phyloP scores from a whole-genome alignment of 2,888 invertebrate genomes.

The Sycophila texana region DNA sequence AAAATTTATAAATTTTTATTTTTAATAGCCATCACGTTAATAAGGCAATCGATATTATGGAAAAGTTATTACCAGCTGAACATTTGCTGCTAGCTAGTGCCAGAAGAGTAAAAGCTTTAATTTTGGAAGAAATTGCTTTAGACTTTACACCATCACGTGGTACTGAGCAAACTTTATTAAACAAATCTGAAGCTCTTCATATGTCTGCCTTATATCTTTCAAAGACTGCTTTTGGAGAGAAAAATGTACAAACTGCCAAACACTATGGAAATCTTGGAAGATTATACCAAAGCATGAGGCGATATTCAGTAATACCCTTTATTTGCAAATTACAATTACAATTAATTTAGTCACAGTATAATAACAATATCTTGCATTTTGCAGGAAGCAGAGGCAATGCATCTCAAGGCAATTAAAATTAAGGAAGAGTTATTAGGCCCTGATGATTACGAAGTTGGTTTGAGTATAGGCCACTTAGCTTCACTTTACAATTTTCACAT shows the following conservation, averaged over 20 bases:
- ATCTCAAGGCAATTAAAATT: slow-evolving; percentile 93
- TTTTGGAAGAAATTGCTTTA: slow-evolving; percentile 94
- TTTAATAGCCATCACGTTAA: slow-evolving; percentile 85
- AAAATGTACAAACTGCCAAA: slow-evolving; percentile 96
- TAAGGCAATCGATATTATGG: slow-evolving; percentile 88
- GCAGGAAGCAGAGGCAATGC: slow-evolving; percentile 93
- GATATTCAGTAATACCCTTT: slow-evolving; percentile 81
- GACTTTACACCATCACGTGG: slow-evolving; percentile 80
- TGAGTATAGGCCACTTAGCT: slow-evolving; percentile 94
- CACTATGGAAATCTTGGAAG: slow-evolving; percentile 97
- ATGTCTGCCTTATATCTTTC: slow-evolving; percentile 88
- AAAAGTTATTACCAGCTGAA: slow-evolving; percentile 86
- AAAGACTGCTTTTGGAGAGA: slow-evolving; percentile 90
- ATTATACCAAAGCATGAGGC: slow-evolving; percentile 94
- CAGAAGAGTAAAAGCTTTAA: slow-evolving; percentile 93
- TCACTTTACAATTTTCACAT: slow-evolving; percentile 97
- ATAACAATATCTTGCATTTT: slow-evolving; percentile 15
- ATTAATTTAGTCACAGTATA: neutral
- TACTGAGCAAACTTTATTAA: slow-evolving; percentile 80
- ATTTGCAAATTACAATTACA: neutral
- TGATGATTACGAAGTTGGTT: slow-evolving; percentile 93
- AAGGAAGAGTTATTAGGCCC: slow-evolving; percentile 91
- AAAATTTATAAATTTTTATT: slow-evolving; percentile 20
- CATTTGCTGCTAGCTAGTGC: slow-evolving; percentile 92
- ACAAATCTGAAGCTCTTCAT: slow-evolving; percentile 90